Evolutionary conservation across 2,797 vertebrate species (phyloP).

Genomic region (Hapalemur alaotrensis): DNA sequence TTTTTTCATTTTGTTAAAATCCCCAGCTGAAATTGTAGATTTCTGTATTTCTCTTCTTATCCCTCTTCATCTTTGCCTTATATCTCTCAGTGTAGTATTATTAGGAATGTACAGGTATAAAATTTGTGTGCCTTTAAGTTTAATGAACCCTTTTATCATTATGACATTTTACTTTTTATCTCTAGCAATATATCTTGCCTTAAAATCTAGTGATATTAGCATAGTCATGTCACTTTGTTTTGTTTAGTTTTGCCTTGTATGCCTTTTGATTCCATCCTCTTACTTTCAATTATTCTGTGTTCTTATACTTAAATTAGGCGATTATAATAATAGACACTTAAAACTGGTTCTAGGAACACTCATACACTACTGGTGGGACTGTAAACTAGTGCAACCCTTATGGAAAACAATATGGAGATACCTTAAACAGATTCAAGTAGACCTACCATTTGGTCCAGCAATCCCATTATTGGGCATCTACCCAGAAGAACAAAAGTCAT

Average conservation of each 20-base stretch:
- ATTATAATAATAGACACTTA: neutral
- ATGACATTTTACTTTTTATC: neutral
- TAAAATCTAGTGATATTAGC: neutral
- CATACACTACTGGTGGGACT: no score
- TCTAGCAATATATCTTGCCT: neutral
- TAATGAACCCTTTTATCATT: neutral
- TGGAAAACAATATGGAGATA: no score
- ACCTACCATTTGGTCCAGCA: no score
- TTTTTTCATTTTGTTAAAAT: neutral
- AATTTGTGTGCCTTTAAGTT: neutral
- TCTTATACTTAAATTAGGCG: neutral
- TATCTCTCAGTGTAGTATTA: neutral
- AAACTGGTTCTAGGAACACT: neutral
- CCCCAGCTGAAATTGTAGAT: neutral
- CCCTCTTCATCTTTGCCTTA: neutral
- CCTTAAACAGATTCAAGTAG: no score
- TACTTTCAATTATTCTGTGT: neutral
- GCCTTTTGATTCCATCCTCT: neutral
- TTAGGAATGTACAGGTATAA: neutral
- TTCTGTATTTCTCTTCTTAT: neutral
- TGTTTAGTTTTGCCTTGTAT: neutral
- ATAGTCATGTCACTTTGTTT: neutral
- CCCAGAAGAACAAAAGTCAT: no score
- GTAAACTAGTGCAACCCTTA: no score
- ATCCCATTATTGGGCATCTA: no score